Evolutionary conservation across 2,888 invertebrate genomes (phyloP), one percentile per base, ranked within the genome.

Genomic region (Pimpla rufipes): DNA sequence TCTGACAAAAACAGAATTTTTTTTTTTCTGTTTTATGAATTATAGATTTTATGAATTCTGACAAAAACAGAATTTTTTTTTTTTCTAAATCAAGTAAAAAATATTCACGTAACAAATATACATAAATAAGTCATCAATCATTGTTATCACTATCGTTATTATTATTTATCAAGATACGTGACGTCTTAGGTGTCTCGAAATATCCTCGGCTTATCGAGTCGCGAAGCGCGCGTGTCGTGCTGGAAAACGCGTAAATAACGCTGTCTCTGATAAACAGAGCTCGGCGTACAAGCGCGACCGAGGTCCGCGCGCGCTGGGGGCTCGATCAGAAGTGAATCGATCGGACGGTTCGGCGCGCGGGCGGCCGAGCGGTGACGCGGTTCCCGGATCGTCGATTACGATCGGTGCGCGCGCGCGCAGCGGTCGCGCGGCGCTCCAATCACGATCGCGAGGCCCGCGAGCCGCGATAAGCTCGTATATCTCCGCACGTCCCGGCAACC

Each of bases 311-410:
- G 37, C 35, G 16, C 21, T 37, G 62, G 62, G 70, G 52, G 29
- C 70, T 73, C 79, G 71, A 79, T 79, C 73, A 45, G 47, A 21
- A 66, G 64, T 40, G 64, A 62, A 79, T 66, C 76, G 70, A 71
- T 76, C 57, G 18, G 57, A 57, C 35, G 37, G 57, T 23, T n/a
- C n/a, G n/a, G 29, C 66, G 59, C 70, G 45, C 66, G 35, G 40
- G 16, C 59, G 57, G 45, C 35, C n/a, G n/a, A n/a, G 29, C 52
- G 62, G 13, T 52, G 52, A 52, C 75, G 57, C 35, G 50, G 71
- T 80, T 71, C 57, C 76, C 76, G 81, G 81, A 81, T 81, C 70
- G 76, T 57, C 21, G 76, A 81, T 81, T 81, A 66, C 76, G 76
- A 81, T 81, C 76, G 18, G 29, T 5, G 29, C 29, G 29, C 29